Base-by-base conservation (phyloP, 2,113 vertebrate genomes). In the Loxodonta africana region DNA sequence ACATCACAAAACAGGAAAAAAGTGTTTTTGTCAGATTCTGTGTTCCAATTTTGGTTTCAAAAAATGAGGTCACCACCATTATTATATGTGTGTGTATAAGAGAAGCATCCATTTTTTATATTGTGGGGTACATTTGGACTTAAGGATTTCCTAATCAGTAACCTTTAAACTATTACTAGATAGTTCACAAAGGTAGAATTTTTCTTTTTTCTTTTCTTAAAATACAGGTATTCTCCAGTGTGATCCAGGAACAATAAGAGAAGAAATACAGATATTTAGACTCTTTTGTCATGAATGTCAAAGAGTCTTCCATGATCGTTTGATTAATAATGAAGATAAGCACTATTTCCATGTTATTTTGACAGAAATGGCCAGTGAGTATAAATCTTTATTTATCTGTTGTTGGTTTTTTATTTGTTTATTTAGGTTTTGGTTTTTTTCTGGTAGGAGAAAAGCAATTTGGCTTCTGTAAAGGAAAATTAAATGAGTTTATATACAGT, bases 201-300 rank as follows among this genome's bases (percentile, higher is more conserved):
- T 82, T 88, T 77, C 28, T 77, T 8, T 62, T 37, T 37, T 94
- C 46, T 60, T 26, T 57, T 33, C 73, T 71, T 80, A 82, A 90
- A 86, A 87, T 65, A 77, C 86, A 99, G 99, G 99, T 65, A 99
- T 99, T 83, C 97, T 99, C 76, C 99, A 99, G 62, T 99, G 99
- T 91, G 98, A 99, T 62, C 51, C 99, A 4, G 97, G 98, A 95
- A 97, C 98, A 71, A 97, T 99, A 91, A 98, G 98, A 96, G 99
- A 99, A 74, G 98, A 99, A 97, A 98, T 93, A 0, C 99, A 99
- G 95, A 98, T 99, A 94, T 99, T 99, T 98, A 98, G 99, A 94
- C 98, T 99, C 15, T 99, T 99, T 97, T 99, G 99, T 94, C 99
- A 99, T 6, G 99, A 99, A 95, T 99, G 99, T 96, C 99, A 99